Evolutionary conservation across 2,113 vertebrate genomes (phyloP).

Genomic region (Pedetes capensis): DNA sequence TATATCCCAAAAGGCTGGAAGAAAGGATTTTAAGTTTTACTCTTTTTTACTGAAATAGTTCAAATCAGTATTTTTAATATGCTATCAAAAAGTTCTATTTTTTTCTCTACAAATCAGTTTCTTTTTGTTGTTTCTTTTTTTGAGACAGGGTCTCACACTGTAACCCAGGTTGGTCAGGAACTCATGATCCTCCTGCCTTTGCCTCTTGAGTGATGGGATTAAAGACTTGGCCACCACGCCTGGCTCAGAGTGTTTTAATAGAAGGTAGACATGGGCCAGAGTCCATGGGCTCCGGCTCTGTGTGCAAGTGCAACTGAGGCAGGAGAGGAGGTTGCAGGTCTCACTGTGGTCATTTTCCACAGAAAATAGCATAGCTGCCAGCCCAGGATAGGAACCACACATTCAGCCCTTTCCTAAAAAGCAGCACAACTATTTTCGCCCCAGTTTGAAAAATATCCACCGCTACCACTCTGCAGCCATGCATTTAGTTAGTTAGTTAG

Average conservation of each 20-base stretch:
- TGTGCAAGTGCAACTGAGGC: conserved; percentile 73
- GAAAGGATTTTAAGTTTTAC: no score
- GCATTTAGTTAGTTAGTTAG: no score
- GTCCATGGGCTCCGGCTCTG: conserved; percentile 76
- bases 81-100: conserved; percentile 86
- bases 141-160: no score
- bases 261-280: conserved; percentile 81
- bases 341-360: conserved; percentile 61
- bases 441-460: conserved; percentile 85
- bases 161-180: no score
- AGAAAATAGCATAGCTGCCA: conserved; percentile 73
- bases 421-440: conserved; percentile 82
- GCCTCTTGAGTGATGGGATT: no score
- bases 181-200: no score
- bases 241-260: conserved; percentile 82
- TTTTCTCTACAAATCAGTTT: conserved; percentile 73
- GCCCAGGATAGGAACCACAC: conserved; percentile 79
- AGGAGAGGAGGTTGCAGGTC: conserved; percentile 71
- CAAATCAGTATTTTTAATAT: conserved; percentile 85
- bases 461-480: conserved; percentile 83
- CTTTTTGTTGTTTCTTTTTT: no score
- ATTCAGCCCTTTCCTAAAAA: conserved; percentile 78
- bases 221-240: no score
- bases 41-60: conserved; percentile 90
- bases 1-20: no score